A percentile compares a stretch with the other conserved stretches of the same genome.
Evolutionary conservation across 2,113 vertebrate genomes (phyloP).

Genomic region (Nanorana parkeri): DNA sequence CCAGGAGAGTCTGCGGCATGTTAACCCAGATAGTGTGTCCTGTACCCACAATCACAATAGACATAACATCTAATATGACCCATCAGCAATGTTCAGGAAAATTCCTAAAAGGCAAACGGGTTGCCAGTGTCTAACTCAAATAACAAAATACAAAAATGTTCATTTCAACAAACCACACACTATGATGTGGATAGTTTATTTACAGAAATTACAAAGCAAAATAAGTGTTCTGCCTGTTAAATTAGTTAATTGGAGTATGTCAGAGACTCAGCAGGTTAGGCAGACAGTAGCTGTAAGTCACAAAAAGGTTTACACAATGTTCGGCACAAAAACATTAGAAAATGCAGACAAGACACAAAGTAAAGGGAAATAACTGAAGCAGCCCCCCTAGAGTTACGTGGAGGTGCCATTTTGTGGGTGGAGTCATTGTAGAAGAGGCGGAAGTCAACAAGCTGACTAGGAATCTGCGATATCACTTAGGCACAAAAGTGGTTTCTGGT

Average conservation of each 20-base stretch:
- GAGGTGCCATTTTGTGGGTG: neutral
- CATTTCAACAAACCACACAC: neutral
- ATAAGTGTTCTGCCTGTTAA: neutral
- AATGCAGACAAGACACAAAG: neutral
- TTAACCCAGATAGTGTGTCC: too few relatives aligned
- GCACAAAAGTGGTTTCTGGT: too few relatives aligned
- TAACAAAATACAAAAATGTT: neutral
- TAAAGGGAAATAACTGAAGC: neutral
- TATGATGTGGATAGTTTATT: neutral
- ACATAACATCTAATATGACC: too few relatives aligned
- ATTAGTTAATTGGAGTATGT: neutral
- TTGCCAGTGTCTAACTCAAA: neutral
- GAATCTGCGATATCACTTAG: too few relatives aligned
- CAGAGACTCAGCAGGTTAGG: neutral
- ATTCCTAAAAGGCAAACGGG: too few relatives aligned
- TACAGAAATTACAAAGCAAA: neutral
- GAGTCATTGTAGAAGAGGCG: too few relatives aligned
- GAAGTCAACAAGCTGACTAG: too few relatives aligned
- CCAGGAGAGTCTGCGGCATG: too few relatives aligned
- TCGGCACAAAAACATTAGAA: conserved; percentile 22
- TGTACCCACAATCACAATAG: too few relatives aligned
- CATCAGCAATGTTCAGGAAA: too few relatives aligned
- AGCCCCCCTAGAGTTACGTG: too few relatives aligned
- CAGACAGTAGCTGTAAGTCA: conserved; percentile 2
- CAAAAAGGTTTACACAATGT: neutral